phyloP scores from a whole-genome alignment of 2,797 vertebrate species.

The Lepus townsendii region DNA sequence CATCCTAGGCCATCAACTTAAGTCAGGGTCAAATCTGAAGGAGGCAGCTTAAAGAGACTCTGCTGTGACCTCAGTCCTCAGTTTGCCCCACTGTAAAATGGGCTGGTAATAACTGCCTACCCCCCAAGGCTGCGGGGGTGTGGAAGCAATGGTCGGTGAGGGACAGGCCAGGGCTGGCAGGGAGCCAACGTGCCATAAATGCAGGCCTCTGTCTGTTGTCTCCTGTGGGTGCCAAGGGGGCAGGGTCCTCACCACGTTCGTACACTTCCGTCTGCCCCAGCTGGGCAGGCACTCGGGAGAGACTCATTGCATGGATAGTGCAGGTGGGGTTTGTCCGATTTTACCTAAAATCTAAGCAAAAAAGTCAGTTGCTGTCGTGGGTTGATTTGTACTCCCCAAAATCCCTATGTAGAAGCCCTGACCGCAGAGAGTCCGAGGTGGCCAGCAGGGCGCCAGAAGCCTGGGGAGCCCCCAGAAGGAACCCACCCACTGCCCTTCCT shows the following conservation, averaged over 20 bases:
- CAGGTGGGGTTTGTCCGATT: not conserved
- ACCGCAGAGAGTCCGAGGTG: not conserved
- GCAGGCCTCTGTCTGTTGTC: too few species aligned
- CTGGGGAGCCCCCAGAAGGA: not conserved
- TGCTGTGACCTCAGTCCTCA: not conserved
- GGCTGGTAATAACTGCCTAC: not conserved
- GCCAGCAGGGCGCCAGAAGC: not conserved
- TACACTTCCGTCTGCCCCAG: not conserved
- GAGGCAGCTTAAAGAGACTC: too few species aligned
- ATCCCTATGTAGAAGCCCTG: not conserved
- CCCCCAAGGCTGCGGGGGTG: not conserved
- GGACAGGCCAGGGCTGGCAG: not conserved
- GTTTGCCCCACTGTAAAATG: not conserved
- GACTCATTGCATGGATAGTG: not conserved
- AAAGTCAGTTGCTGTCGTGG: too few species aligned
- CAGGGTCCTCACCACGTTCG: not conserved
- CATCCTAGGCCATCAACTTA: not conserved
- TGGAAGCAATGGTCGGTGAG: not conserved
- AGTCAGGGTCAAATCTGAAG: not conserved
- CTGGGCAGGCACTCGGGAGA: not conserved
- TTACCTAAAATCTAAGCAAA: not conserved
- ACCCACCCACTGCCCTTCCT: not conserved
- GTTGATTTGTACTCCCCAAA: not conserved
- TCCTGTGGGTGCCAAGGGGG: not conserved
- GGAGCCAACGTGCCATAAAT: too few species aligned